Evolutionary conservation across 2,888 invertebrate species (phyloP).

Genomic region (Xylophagus ater): DNA sequence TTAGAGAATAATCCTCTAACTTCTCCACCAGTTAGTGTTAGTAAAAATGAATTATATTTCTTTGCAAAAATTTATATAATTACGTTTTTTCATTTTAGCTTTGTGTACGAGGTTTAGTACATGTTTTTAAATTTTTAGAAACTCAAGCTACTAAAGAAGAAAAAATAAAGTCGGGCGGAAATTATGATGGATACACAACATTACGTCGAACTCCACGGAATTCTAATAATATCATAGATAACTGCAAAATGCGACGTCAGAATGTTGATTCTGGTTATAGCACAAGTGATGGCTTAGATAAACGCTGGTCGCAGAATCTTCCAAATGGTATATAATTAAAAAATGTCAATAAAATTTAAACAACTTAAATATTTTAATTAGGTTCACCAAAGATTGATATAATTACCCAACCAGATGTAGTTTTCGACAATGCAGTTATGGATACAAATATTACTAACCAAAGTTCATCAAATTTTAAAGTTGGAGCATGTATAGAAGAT

Average conservation of each 20-base stretch:
- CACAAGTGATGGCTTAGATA: constrained; percentile 72
- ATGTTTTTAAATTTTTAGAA: constrained; percentile 90
- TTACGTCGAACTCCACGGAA: constrained; percentile 33
- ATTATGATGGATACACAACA: constrained; percentile 38
- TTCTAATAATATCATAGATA: constrained; percentile 26
- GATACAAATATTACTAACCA: no score
- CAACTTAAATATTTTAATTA: no score
- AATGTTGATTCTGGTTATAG: constrained; percentile 85
- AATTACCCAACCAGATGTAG: no score
- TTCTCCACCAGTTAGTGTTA: constrained; percentile 85
- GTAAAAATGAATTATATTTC: constrained; percentile 29
- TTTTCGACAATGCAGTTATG: no score
- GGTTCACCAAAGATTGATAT: no score
- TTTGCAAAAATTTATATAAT: constrained; percentile 1
- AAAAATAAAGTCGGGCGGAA: constrained; percentile 28
- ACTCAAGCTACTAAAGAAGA: constrained; percentile 67
- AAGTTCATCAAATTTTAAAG: no score
- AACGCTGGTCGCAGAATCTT: constrained; percentile 72
- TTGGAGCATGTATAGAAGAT: no score
- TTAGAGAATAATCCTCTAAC: constrained; percentile 85
- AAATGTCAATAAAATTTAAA: no score
- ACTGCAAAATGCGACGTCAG: constrained; percentile 41
- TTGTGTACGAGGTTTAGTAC: constrained; percentile 84
- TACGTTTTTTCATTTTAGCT: constrained; percentile 43
- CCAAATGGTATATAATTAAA: constrained; percentile 45